Percentiles rank a stretch among this genome's conserved stretches.
These are phyloP conservation scores for human (Homo sapiens) DNA, from an alignment of 2,113 vertebrate genomes.

Conservation along the genomic window GRCh38 chr7:47914001-47914500, in stretches of 20 bases:
- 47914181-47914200: background rate
- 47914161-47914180: background rate
- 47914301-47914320: background rate
- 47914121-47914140: background rate
- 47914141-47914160: background rate
- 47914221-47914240: background rate
- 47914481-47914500: background rate
- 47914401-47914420: no score
- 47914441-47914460: background rate
- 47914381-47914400: background rate
- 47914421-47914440: background rate
- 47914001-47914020: background rate
- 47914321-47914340: background rate
- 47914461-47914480: accelerated
- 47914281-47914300: background rate
- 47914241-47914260: background rate
- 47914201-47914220: background rate
- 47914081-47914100: no score
- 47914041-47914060: background rate
- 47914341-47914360: background rate
- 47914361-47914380: background rate
- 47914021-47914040: background rate
- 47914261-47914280: background rate
- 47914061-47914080: background rate
- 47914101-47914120: background rate